These are phyloP conservation scores for Chouioia cunea DNA, from an alignment of 2,888 invertebrate species.

Conservation along the genomic window DNA sequence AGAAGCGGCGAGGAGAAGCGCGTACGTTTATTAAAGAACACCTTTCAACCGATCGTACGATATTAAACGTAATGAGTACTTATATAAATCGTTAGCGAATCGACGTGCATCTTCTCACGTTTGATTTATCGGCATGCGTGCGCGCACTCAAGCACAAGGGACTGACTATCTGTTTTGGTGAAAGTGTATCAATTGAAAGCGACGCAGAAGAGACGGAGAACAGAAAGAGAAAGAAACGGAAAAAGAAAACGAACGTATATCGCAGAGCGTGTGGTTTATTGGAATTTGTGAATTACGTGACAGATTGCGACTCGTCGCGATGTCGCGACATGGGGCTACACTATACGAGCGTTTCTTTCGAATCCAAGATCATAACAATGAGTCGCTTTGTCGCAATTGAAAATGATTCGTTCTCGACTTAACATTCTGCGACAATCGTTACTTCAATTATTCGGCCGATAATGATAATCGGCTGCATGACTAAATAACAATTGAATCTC, in stretches of 20 bases:
- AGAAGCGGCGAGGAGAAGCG: neutral
- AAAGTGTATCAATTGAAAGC: neutral
- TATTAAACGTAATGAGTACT: constrained; percentile 34
- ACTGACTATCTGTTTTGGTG: neutral
- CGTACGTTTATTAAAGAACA: constrained; percentile 26
- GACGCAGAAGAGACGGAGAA: too few species aligned
- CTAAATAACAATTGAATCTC: too few species aligned
- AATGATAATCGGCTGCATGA: neutral
- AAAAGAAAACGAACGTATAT: constrained; percentile 2
- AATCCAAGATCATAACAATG: constrained; percentile 22
- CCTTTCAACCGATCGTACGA: constrained; percentile 26
- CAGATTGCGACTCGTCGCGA: constrained; percentile 14
- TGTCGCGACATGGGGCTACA: neutral
- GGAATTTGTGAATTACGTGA: constrained; percentile 31
- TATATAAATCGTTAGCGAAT: constrained; percentile 15
- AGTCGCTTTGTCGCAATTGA: neutral
- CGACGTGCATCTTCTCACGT: constrained; percentile 30
- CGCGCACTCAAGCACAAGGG: neutral
- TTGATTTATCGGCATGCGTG: constrained; percentile 25
- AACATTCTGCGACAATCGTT: neutral
- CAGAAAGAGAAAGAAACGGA: too few species aligned
- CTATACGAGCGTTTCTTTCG: neutral
- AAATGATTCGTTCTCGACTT: neutral
- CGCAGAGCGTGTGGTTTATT: neutral
- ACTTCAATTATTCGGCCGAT: constrained; percentile 8